Percentiles rank a stretch among this genome's conserved stretches.
Evolutionary conservation across 2,797 vertebrate genomes (phyloP).

Genomic region (Sebastes hubbsi): DNA sequence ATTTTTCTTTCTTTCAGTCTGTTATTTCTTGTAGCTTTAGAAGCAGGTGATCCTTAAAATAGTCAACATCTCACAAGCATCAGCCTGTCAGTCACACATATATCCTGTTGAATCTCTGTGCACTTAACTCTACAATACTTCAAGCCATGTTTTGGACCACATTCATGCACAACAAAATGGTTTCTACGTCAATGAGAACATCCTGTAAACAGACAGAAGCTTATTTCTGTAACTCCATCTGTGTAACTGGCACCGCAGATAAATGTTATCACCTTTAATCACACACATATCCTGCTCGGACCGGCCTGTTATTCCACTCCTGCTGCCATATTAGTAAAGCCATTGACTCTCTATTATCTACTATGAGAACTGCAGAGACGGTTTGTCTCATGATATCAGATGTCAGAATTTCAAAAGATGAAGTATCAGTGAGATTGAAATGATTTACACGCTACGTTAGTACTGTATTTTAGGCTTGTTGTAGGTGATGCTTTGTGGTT

Average conservation of each 20-base stretch:
- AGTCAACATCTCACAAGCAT: neutral
- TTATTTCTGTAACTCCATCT: slow-evolving; percentile 47
- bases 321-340: neutral
- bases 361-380: neutral
- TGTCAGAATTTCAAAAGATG: neutral
- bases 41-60: neutral
- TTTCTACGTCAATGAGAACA: neutral
- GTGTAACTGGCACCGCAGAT: slow-evolving; percentile 37
- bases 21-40: neutral
- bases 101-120: neutral
- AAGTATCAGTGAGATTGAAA: neutral
- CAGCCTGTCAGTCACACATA: neutral
- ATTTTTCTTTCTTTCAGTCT: neutral
- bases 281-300: slow-evolving; percentile 31
- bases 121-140: neutral
- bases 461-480: neutral
- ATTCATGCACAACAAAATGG: neutral
- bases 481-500: neutral
- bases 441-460: neutral
- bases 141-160: neutral
- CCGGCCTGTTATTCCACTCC: slow-evolving; percentile 33
- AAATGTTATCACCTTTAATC: slow-evolving; percentile 47
- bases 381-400: neutral
- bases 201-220: slow-evolving; percentile 27
- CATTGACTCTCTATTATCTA: neutral